Evolutionary conservation across 2,888 invertebrate genomes (phyloP).

Genomic region (Plagiodera versicolora): DNA sequence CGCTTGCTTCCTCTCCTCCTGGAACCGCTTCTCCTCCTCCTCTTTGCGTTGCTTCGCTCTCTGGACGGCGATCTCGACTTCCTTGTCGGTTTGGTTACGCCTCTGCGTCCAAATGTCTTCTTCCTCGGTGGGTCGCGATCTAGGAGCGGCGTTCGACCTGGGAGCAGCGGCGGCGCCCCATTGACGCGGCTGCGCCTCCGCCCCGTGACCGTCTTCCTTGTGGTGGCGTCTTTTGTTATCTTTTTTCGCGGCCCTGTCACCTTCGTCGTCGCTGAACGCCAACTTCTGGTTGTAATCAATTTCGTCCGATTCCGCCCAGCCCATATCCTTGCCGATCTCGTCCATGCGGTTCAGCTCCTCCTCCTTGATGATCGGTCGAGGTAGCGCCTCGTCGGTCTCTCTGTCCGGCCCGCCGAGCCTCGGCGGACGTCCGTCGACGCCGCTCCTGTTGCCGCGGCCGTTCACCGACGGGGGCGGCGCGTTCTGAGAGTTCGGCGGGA

Average conservation of each 20-base stretch:
- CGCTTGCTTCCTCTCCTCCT: slow-evolving; percentile 61
- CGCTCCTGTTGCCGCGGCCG: slow-evolving; percentile 43
- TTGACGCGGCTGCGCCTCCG: slow-evolving; percentile 21
- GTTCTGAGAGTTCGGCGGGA: slow-evolving; percentile 27
- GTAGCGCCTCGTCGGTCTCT: slow-evolving; percentile 58
- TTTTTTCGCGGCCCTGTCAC: slow-evolving; percentile 42
- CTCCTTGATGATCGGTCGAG: slow-evolving; percentile 88
- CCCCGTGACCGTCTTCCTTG: slow-evolving; percentile 18
- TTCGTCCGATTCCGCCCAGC: slow-evolving; percentile 91
- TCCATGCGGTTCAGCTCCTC: slow-evolving; percentile 92
- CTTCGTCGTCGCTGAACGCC: slow-evolving; percentile 92
- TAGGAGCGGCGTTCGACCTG: slow-evolving; percentile 30
- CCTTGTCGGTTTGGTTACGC: slow-evolving; percentile 55
- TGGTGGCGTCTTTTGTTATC: slow-evolving; percentile 25
- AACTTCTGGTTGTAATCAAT: slow-evolving; percentile 94
- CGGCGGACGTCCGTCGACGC: slow-evolving; percentile 49
- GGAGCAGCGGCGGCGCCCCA: slow-evolving; percentile 40
- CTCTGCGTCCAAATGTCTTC: slow-evolving; percentile 32
- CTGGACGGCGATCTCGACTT: slow-evolving; percentile 78
- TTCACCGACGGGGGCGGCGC: slow-evolving; percentile 40
- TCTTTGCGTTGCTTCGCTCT: slow-evolving; percentile 83
- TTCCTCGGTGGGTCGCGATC: slow-evolving; percentile 49
- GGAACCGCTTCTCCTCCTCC: slow-evolving; percentile 81
- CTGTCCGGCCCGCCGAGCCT: slow-evolving; percentile 43
- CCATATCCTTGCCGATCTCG: slow-evolving; percentile 84